A percentile compares a stretch with the other conserved stretches of the same genome.
These are phyloP conservation scores for Triops longicaudatus DNA, from an alignment of 1,140 invertebrate genomes.

Conservation along the genomic window DNA sequence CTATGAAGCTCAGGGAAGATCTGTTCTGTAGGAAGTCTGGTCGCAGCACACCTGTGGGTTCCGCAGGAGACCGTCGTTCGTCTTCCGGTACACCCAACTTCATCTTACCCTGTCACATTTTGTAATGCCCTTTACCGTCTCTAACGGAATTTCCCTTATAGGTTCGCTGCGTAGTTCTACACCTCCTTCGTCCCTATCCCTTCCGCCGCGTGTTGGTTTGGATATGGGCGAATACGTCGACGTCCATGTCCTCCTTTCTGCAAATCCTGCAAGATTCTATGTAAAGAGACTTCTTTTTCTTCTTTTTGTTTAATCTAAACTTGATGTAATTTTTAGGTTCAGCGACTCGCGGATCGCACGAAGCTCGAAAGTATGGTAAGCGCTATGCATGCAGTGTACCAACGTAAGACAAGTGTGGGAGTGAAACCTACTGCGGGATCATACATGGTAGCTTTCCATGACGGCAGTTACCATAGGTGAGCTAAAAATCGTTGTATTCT, in stretches of 20 bases:
- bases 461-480: not conserved
- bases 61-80: not conserved
- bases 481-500: too few species aligned
- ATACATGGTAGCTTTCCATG: not conserved
- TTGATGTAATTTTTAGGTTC: not conserved
- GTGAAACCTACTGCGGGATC: not conserved
- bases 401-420: not conserved
- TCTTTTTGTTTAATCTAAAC: not conserved
- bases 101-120: not conserved
- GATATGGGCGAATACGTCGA: constrained; percentile 1
- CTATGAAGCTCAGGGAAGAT: not conserved
- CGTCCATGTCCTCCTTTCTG: not conserved
- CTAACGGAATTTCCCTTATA: not conserved
- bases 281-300: not conserved
- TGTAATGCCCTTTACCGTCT: not conserved
- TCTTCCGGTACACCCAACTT: not conserved
- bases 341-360: not conserved
- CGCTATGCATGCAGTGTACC: not conserved
- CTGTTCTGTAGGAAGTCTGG: not conserved
- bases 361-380: not conserved
- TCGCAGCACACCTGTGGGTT: not conserved
- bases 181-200: not conserved
- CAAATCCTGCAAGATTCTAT: constrained; percentile 1
- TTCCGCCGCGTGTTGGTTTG: not conserved
- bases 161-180: not conserved